These are phyloP conservation scores for Microhierax caerulescens DNA, from an alignment of 2,797 vertebrate genomes.

Conservation along the genomic window DNA sequence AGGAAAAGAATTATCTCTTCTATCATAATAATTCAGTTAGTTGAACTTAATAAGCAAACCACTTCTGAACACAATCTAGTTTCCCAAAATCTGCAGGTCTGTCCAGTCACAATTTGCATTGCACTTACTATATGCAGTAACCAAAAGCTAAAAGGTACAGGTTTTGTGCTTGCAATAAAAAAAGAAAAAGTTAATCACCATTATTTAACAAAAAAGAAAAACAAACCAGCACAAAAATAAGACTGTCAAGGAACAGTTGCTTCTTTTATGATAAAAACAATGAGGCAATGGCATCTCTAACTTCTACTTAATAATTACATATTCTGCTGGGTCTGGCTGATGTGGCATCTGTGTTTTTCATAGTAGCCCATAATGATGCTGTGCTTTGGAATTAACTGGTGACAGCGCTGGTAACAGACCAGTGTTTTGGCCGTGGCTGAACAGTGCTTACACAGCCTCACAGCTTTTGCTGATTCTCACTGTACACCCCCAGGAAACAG, in stretches of 20 bases:
- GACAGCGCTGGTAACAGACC: neutral
- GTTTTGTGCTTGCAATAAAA: neutral
- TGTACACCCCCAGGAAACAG: neutral
- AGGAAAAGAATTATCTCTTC: neutral
- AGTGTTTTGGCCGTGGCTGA: neutral
- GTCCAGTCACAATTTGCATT: neutral
- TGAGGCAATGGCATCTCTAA: neutral
- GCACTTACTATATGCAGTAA: neutral
- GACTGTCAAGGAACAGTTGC: neutral
- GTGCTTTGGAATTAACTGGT: neutral
- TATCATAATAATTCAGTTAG: neutral
- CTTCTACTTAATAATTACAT: neutral
- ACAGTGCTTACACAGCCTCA: neutral
- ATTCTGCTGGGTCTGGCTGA: neutral
- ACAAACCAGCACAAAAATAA: too few species aligned
- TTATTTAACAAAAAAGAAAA: neutral
- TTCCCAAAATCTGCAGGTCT: neutral
- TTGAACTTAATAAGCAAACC: neutral
- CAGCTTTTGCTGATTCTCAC: neutral
- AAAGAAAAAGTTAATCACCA: neutral
- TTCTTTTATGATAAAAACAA: neutral
- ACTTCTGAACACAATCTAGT: neutral
- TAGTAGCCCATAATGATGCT: accelerated
- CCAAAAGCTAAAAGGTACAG: neutral
- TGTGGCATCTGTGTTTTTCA: neutral